Evolutionary conservation across 2,888 invertebrate species (phyloP).

Genomic region (Eucera pruinosa): DNA sequence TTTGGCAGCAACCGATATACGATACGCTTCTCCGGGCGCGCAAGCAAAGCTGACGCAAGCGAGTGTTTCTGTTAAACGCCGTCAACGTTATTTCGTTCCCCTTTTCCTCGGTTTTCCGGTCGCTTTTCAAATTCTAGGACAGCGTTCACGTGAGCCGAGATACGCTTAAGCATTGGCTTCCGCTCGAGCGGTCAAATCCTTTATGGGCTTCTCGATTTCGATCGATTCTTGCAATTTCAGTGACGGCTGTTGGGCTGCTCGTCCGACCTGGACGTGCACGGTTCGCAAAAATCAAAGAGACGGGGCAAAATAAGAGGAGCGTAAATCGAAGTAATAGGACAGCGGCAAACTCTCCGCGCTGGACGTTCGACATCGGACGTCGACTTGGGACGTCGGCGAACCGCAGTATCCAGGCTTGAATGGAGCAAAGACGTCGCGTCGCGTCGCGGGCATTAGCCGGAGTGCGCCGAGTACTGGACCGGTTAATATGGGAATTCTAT

Average conservation of each 20-base stretch:
- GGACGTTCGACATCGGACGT: too few species aligned
- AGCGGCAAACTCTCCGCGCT: not conserved
- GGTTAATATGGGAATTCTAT: not conserved
- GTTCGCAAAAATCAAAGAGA: not conserved
- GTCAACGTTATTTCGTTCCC: not conserved
- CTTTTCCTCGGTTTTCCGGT: not conserved
- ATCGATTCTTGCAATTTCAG: not conserved
- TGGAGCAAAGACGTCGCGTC: not conserved
- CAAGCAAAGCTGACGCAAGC: too few species aligned
- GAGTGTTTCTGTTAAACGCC: not conserved
- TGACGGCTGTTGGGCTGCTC: not conserved
- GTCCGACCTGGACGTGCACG: not conserved
- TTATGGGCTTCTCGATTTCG: not conserved
- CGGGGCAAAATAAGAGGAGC: not conserved
- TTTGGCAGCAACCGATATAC: slow-evolving; percentile 10
- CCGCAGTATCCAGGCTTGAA: not conserved
- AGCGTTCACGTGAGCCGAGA: slow-evolving; percentile 4
- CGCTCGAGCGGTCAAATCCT: not conserved
- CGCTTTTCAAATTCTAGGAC: not conserved
- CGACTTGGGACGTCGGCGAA: too few species aligned
- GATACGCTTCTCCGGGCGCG: too few species aligned
- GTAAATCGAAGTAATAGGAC: slow-evolving; percentile 3
- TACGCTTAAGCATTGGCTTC: slow-evolving; percentile 1
- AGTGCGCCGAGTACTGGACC: not conserved
- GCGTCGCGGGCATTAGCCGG: not conserved